Evolutionary conservation across 2,888 invertebrate genomes (phyloP), one percentile per base, ranked within the genome.

Genomic region (Agrotis segetum): DNA sequence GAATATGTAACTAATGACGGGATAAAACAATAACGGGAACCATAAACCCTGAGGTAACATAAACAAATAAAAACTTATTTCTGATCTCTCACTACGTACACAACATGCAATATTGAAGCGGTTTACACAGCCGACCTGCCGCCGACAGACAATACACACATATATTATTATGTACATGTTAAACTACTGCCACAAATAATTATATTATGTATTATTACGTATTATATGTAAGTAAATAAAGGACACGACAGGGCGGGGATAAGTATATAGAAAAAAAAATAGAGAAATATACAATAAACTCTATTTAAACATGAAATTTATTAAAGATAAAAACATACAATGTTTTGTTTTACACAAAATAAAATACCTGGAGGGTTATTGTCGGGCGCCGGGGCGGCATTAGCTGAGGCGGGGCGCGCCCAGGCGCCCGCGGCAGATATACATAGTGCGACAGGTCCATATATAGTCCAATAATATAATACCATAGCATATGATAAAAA

Each of bases 301-400:
- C 94, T 96, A 96, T 96, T 95, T 94, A 95, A 96, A 95, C 95
- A 95, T 95, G 95, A 95, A 96, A 93, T 96, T 96, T 96, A 96
- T 96, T 96, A 94, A 95, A 95, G 94, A 93, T 94, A 93, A 95
- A 96, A 96, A 95, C 95, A 96, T 96, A 96, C 96, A 96, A 93
- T 94, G 93, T 85, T 90, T 93, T 92, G 92, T 93, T 94, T 95
- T 96, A 95, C 95, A 95, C 94, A 95, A 96, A 96, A 96, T 95
- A 95, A 95, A 94, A 95, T 96, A 94, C 93, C 93, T 95, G 95
- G 94, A 95, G 94, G 95, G 92, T 91, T 81, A 81, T 67, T 85
- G 85, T 83, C 87, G 85, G 88, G 89, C 85, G 87, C 88, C 80
- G 87, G 89, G 90, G 87, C 77, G 89, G 88, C 89, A 79, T 88